Evolutionary conservation across 2,797 vertebrate genomes (phyloP), one percentile per base, ranked within the genome.

Genomic region (Protonibea diacanthus): DNA sequence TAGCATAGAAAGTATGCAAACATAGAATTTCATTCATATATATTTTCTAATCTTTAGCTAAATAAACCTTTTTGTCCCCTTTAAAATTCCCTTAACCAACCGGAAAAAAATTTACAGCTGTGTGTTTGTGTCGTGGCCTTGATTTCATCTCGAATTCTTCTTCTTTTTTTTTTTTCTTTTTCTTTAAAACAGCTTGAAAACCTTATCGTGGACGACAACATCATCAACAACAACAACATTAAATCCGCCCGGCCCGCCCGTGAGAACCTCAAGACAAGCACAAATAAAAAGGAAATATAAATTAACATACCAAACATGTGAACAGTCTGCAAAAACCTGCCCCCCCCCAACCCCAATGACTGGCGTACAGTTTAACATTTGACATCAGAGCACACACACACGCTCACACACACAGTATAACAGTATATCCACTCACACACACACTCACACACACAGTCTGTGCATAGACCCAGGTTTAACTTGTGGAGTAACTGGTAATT

Each of bases 1-100:
- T 95, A 95, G 91, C 94, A 95, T 95, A 93, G 89, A 96, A 95
- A 95, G 93, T 94, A 94, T 93, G 93, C 93, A 94, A 91, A 92
- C 91, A 92, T 90, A 93, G 84, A 92, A 80, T 91, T 89, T 88
- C 87, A 92, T 88, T 92, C 88, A 86, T 90, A 93, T 89, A 93
- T 91, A 88, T 88, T 48, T 86, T 85, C 78, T 88, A 83, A 92
- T 91, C 80, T 91, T 93, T 93, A 94, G 86, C 91, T 94, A 94
- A 94, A 94, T 94, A 92, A 90, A 92, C 81, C 61, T 74, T 88
- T 68, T 90, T 85, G 65, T 83, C 78, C 67, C 72, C 56, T 71
- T 66, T 67, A 76, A 83, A 89, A 86, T 89, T 92, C 93, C 93
- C 92, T 93, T 92, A 90, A 92, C 82, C 84, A n/a, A 68, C 78